Conservation (phyloP, 2,888 invertebrate species). For the Melinaea marsaeus region DNA sequence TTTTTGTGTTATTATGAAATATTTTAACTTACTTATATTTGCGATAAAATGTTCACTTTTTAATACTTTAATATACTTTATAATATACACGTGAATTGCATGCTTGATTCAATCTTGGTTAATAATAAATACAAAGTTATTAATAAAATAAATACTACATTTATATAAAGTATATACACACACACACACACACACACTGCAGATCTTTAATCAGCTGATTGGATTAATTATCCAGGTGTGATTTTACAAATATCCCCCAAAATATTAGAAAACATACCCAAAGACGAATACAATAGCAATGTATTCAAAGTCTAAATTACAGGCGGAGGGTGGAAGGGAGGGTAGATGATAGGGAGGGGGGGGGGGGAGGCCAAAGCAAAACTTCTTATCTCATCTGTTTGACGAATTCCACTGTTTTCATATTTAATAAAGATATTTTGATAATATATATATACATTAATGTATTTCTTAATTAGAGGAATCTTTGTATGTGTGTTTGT, state of each 20-base stretch:
- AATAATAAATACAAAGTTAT: too few species aligned
- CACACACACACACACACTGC: too few species aligned
- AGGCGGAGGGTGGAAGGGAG: slow-evolving; percentile 28
- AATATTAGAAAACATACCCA: not conserved
- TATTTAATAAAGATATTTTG: slow-evolving; percentile 54
- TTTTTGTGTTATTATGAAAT: slow-evolving; percentile 17
- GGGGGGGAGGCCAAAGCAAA: slow-evolving; percentile 56
- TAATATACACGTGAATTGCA: too few species aligned
- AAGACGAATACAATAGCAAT: slow-evolving; percentile 11
- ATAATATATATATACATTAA: not conserved
- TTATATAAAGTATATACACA: too few species aligned
- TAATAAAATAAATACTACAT: too few species aligned
- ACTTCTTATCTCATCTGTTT: slow-evolving; percentile 77
- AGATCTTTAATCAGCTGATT: not conserved
- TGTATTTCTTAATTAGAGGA: slow-evolving; percentile 40
- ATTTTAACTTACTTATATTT: not conserved
- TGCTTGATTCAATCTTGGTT: too few species aligned
- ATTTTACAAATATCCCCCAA: not conserved
- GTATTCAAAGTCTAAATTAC: slow-evolving; percentile 10
- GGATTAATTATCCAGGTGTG: not conserved
- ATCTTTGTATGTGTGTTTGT: slow-evolving; percentile 14
- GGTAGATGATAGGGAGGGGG: slow-evolving; percentile 30
- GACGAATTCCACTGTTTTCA: slow-evolving; percentile 74
- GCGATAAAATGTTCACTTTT: too few species aligned
- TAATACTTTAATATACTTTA: too few species aligned